These are phyloP conservation scores for Sandelia bainsii DNA, from an alignment of 2,797 vertebrate genomes.

Conservation along the genomic window DNA sequence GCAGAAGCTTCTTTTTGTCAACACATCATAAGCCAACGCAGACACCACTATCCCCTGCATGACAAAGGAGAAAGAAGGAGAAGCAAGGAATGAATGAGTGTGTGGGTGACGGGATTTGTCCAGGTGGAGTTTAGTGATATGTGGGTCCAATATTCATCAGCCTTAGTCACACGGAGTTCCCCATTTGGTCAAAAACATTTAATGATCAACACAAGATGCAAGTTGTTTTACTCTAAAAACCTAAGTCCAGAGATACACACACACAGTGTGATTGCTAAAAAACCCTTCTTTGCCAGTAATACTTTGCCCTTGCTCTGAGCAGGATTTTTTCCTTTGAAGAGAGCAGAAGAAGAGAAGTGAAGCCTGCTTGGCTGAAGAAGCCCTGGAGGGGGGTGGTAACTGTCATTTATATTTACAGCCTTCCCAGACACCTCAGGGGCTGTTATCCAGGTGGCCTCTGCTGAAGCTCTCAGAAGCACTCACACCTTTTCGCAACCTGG, in stretches of 20 bases:
- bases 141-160: conserved; percentile 51
- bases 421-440: conserved; percentile 80
- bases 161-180: conserved; percentile 62
- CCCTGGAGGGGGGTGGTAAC: conserved; percentile 78
- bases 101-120: conserved; percentile 24
- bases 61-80: conserved; percentile 19
- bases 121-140: conserved; percentile 41
- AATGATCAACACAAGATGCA: conserved; percentile 25
- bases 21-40: conserved; percentile 27
- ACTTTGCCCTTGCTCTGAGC: conserved; percentile 76
- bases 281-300: conserved; percentile 53
- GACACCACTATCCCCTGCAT: conserved; percentile 11
- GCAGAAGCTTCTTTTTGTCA: conserved; percentile 39
- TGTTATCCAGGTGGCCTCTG: conserved; percentile 85
- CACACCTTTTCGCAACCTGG: conserved; percentile 74
- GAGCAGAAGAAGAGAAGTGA: conserved; percentile 73
- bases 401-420: conserved; percentile 87
- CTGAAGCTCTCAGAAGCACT: conserved; percentile 80
- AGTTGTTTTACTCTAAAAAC: conserved; percentile 29
- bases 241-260: conserved; percentile 32
- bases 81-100: conserved; percentile 36
- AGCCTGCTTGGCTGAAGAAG: conserved; percentile 74
- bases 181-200: conserved; percentile 30
- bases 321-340: conserved; percentile 77
- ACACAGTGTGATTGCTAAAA: conserved; percentile 33